Conservation (phyloP, 2,888 invertebrate genomes). For the Troides helena region DNA sequence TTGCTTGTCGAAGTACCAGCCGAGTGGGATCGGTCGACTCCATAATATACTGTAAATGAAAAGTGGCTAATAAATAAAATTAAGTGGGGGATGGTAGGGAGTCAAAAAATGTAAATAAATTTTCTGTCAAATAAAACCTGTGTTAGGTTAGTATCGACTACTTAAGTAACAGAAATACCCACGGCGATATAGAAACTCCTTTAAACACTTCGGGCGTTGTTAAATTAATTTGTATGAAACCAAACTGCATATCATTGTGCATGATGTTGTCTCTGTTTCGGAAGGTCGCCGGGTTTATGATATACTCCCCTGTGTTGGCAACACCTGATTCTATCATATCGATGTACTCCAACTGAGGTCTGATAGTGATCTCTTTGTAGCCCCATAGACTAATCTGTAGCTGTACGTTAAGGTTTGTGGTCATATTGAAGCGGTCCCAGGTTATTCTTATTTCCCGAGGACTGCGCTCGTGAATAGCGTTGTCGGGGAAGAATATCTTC, state of each 20-base stretch:
- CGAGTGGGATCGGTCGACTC: constrained; percentile 95
- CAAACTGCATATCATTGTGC: constrained; percentile 89
- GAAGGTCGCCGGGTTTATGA: constrained; percentile 87
- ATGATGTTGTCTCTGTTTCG: constrained; percentile 84
- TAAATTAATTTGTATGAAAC: constrained; percentile 92
- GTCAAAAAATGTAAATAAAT: too few relatives aligned
- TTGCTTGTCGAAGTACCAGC: constrained; percentile 94
- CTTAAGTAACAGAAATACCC: constrained; percentile 62
- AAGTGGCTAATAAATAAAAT: background rate
- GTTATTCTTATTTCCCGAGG: constrained; percentile 88
- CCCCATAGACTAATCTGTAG: constrained; percentile 94
- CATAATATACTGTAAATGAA: constrained; percentile 83
- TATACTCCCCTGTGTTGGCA: constrained; percentile 85
- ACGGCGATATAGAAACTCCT: constrained; percentile 86
- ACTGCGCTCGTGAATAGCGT: constrained; percentile 85
- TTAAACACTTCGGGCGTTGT: constrained; percentile 86
- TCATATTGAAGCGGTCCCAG: constrained; percentile 93
- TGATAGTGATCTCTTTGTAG: constrained; percentile 90
- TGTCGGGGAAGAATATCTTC: constrained; percentile 89
- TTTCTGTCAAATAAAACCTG: too few relatives aligned
- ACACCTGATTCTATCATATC: constrained; percentile 84
- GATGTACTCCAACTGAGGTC: constrained; percentile 90
- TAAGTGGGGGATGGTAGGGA: too few relatives aligned
- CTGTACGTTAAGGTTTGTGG: constrained; percentile 86
- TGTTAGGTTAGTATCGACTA: background rate